phyloP scores from a whole-genome alignment of 2,113 vertebrate genomes.

The Calidris pygmaea region DNA sequence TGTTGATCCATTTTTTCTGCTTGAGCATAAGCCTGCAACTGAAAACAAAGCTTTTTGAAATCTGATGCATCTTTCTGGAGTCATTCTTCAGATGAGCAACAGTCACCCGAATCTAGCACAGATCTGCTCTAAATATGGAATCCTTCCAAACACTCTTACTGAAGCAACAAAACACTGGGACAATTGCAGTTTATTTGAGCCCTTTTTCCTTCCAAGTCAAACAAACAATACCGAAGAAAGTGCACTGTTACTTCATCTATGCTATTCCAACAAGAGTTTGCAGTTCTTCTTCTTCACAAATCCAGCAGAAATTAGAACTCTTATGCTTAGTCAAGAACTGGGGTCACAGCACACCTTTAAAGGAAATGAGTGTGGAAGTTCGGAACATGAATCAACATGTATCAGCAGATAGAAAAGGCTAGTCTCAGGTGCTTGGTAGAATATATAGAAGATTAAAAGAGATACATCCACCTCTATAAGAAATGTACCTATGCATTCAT shows the following conservation, averaged over 20 bases:
- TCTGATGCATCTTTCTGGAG: neutral
- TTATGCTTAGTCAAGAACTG: neutral
- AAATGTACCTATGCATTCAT: neutral
- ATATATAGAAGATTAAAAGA: neutral
- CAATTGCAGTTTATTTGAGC: neutral
- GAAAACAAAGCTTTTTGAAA: neutral
- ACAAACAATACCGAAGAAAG: neutral
- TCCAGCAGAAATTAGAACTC: neutral
- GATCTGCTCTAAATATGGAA: neutral
- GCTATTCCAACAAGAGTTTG: neutral
- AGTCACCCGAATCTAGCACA: neutral
- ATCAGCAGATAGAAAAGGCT: neutral
- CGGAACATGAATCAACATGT: neutral
- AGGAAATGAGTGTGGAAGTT: neutral
- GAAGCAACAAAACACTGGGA: neutral
- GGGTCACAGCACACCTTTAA: neutral
- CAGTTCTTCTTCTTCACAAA: neutral
- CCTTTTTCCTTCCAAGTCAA: neutral
- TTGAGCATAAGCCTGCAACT: neutral
- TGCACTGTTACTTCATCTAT: neutral
- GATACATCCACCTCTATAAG: neutral
- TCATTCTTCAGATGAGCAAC: neutral
- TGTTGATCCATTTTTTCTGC: neutral
- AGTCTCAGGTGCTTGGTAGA: neutral
- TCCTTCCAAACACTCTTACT: neutral